Base-by-base conservation (phyloP, 2,113 vertebrate species). In the Phalacrocorax pelagicus region DNA sequence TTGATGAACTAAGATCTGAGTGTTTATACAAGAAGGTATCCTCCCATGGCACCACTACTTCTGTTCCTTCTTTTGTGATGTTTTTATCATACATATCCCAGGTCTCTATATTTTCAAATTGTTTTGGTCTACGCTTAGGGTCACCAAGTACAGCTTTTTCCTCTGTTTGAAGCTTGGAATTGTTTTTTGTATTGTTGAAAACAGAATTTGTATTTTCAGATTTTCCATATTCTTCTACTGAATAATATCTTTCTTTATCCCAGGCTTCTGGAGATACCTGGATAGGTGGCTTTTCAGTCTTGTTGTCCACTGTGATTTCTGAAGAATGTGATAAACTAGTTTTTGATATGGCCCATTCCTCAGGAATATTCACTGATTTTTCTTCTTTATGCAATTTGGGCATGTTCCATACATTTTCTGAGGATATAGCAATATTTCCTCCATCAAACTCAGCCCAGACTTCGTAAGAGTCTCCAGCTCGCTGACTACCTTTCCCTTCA, bases 11-110 rank as follows among this genome's bases (percentile, higher is more conserved):
- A 51, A 98, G 97, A 77, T 98, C 96, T 1, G 97, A 92, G 49
- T 86, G 97, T 91, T 97, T 98, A 72, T 98, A 98, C 44, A 98
- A 96, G 82, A 98, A 98, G 20, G 95, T 96, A 67, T 98, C 97
- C 75, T 98, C 98, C 98, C 98, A 98, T 5, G 97, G 97, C 12
- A 96, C 96, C 38, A 98, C 72, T n/a, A 78, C 40, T 26, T 96
- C 97, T n/a, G 96, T 92, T 38, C 78, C 84, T 70, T 96, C 96
- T 93, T 98, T 96, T 46, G 77, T 96, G 36, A 74, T n/a, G 26
- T 69, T 97, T 72, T 96, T 96, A n/a, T 98, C 97, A 96, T 97
- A 98, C 4, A 95, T 58, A 32, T 95, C 97, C 98, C 98, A 98
- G 34, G 67, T 81, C 11, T 96, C 88, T 72, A 57, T 88, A 55